These are phyloP conservation scores for Chromoteleia sp. DNA, from an alignment of 2,888 invertebrate species.

Conservation along the genomic window DNA sequence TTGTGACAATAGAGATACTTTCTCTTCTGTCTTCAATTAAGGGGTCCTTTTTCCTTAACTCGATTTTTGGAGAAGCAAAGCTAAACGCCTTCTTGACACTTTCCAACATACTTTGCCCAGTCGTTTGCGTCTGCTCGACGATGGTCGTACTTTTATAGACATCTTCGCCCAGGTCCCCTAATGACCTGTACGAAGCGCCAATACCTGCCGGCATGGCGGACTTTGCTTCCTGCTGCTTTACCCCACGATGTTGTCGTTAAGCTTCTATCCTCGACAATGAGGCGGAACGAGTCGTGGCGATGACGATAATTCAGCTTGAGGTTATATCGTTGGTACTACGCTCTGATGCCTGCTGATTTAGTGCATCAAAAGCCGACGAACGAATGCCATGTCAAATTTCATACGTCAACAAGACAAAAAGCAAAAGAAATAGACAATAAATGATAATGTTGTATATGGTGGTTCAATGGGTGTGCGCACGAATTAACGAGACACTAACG, in stretches of 20 bases:
- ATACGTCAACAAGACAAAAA: conserved; percentile 82
- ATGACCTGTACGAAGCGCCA: conserved; percentile 88
- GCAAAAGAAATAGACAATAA: conserved; percentile 58
- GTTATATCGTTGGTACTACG: conserved; percentile 33
- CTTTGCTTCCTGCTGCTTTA: conserved; percentile 47
- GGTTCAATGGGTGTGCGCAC: conserved; percentile 1
- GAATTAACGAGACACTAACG: conserved; percentile 34
- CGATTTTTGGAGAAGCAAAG: conserved; percentile 84
- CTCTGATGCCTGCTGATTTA: conserved; percentile 56
- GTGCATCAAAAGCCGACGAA: conserved; percentile 77
- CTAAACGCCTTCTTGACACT: conserved; percentile 88
- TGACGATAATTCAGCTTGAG: conserved; percentile 26
- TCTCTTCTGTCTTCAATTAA: conserved; percentile 83
- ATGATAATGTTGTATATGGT: conserved; percentile 45
- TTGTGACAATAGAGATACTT: conserved; percentile 83
- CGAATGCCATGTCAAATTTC: conserved; percentile 77
- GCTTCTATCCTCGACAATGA: conserved; percentile 51
- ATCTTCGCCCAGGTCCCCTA: conserved; percentile 86
- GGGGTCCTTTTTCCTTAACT: conserved; percentile 82
- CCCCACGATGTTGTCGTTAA: conserved; percentile 63
- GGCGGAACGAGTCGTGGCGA: conserved; percentile 12
- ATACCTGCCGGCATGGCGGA: conserved; percentile 88
- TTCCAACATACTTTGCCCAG: conserved; percentile 86
- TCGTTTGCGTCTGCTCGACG: conserved; percentile 86
- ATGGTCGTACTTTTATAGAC: conserved; percentile 88